These are phyloP conservation scores for Nicator chloris DNA, from an alignment of 2,113 vertebrate genomes.

Conservation along the genomic window DNA sequence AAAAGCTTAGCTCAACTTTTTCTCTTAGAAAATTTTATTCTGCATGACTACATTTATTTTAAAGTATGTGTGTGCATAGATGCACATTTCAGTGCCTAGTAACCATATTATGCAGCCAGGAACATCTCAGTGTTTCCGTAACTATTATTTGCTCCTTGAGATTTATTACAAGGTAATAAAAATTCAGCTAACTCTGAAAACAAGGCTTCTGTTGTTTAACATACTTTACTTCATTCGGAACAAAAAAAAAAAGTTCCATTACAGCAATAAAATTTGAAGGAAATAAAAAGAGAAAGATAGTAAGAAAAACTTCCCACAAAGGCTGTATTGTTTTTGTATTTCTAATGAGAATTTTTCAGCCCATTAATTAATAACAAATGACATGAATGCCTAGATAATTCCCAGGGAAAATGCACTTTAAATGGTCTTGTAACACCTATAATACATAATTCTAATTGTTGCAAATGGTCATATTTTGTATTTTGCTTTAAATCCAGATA, in stretches of 20 bases:
- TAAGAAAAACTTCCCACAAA: background rate
- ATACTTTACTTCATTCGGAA: background rate
- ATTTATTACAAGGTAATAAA: background rate
- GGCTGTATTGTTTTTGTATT: background rate
- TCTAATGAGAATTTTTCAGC: background rate
- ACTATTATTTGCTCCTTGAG: background rate
- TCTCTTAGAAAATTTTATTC: conserved; percentile 13
- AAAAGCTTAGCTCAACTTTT: conserved; percentile 16
- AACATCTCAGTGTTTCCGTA: background rate
- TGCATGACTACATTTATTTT: conserved; percentile 17
- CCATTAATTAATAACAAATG: background rate
- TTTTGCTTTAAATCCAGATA: background rate
- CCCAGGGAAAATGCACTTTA: background rate
- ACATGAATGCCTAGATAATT: background rate
- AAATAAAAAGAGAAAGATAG: background rate
- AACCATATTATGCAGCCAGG: background rate
- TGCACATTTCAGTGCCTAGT: background rate
- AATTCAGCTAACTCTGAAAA: background rate
- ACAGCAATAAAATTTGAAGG: background rate
- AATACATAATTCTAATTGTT: background rate
- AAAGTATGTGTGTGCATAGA: background rate
- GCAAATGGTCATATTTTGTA: background rate
- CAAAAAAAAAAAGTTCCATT: background rate
- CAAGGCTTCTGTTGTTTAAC: background rate
- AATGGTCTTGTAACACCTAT: background rate